These are phyloP conservation scores for Gallinago jamesoni DNA, from an alignment of 2,113 vertebrate genomes.

Conservation along the genomic window DNA sequence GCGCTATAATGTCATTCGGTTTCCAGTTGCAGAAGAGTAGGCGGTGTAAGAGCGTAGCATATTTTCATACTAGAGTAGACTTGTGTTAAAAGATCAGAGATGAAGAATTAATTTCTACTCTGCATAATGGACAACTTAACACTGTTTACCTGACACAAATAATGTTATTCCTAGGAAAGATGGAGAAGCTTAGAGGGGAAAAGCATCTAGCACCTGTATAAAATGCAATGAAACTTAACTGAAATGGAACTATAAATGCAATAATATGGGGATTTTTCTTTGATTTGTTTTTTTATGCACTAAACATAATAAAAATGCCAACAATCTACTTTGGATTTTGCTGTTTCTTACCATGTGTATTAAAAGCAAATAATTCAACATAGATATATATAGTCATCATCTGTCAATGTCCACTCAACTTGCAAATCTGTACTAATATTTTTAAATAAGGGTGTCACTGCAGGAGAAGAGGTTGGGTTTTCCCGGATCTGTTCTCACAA, in stretches of 20 bases:
- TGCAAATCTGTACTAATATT: not conserved
- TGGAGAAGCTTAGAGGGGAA: not conserved
- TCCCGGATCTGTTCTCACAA: not conserved
- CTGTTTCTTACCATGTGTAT: not conserved
- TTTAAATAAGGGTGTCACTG: not conserved
- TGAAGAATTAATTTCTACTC: not conserved
- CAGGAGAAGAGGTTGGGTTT: not conserved
- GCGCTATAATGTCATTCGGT: not conserved
- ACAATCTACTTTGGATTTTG: not conserved
- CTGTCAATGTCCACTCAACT: not conserved
- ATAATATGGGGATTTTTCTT: not conserved
- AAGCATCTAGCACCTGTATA: not conserved
- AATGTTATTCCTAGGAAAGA: not conserved
- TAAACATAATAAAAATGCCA: not conserved
- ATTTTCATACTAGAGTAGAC: not conserved
- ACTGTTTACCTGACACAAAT: not conserved
- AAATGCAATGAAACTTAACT: not conserved
- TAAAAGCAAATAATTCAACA: not conserved
- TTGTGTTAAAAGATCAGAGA: not conserved
- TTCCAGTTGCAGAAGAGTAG: not conserved
- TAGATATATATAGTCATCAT: not conserved
- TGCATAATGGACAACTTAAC: not conserved
- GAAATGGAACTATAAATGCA: not conserved
- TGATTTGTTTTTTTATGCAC: not conserved
- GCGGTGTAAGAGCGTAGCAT: not conserved